phyloP scores from a whole-genome alignment of 2,797 vertebrate genomes.

The Myoxocephalus aenaeus region DNA sequence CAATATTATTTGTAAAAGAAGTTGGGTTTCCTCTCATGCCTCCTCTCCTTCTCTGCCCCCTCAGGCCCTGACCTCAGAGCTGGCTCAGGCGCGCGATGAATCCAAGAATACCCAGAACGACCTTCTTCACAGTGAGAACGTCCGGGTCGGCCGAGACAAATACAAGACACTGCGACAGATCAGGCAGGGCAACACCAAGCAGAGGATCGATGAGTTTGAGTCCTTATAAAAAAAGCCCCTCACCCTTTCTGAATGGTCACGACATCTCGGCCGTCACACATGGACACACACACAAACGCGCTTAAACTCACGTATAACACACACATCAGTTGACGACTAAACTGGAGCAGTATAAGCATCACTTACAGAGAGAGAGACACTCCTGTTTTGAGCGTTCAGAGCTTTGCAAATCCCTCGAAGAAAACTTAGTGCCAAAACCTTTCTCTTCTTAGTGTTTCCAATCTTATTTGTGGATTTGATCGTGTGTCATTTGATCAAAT shows the following conservation, averaged over 20 bases:
- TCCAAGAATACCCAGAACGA: slow-evolving; percentile 94
- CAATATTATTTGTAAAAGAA: no score
- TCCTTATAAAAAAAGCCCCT: slow-evolving; percentile 86
- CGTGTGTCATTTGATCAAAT: slow-evolving; percentile 51
- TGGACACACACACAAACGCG: slow-evolving; percentile 26
- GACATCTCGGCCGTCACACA: slow-evolving; percentile 32
- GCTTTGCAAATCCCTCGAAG: slow-evolving; percentile 49
- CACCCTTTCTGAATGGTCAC: slow-evolving; percentile 81
- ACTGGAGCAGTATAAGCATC: slow-evolving; percentile 56
- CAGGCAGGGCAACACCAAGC: slow-evolving; percentile 97
- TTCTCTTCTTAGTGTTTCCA: slow-evolving; percentile 55
- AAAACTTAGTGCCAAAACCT: slow-evolving; percentile 79
- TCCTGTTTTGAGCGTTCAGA: slow-evolving; percentile 29
- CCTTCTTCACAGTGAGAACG: slow-evolving; percentile 92
- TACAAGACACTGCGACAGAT: slow-evolving; percentile 98
- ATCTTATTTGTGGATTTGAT: slow-evolving; percentile 59
- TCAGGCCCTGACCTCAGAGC: slow-evolving; percentile 91
- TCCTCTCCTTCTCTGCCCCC: background rate
- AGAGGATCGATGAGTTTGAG: slow-evolving; percentile 97
- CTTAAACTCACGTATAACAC: slow-evolving; percentile 28
- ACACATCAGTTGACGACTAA: slow-evolving; percentile 36
- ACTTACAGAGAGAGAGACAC: slow-evolving; percentile 38
- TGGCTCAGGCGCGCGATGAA: slow-evolving; percentile 92
- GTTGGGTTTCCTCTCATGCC: slow-evolving; percentile 2
- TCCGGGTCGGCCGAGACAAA: slow-evolving; percentile 93